Evolutionary conservation across 2,888 invertebrate genomes (phyloP).

Genomic region (Harpalus rubripes): DNA sequence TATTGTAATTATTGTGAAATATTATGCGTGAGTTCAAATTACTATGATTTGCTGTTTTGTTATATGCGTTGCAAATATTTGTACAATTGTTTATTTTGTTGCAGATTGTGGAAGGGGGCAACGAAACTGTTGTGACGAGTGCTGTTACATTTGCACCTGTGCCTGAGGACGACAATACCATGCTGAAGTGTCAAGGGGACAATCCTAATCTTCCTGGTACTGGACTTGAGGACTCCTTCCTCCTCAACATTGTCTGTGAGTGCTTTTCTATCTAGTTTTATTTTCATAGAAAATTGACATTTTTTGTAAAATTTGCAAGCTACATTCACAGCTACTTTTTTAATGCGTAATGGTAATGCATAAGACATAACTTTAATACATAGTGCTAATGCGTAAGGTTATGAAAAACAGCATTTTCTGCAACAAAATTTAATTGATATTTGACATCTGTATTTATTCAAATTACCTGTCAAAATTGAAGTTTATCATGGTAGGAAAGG

Average conservation of each 20-base stretch:
- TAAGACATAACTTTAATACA: no score
- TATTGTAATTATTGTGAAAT: neutral
- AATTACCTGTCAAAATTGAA: no score
- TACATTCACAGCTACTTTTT: no score
- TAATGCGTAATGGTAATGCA: no score
- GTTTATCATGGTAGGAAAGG: no score
- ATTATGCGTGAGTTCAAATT: neutral
- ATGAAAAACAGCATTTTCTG: no score
- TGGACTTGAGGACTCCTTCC: constrained; percentile 89
- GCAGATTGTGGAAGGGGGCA: constrained; percentile 83
- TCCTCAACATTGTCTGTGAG: constrained; percentile 94
- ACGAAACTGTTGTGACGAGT: constrained; percentile 87
- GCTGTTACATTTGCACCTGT: constrained; percentile 89
- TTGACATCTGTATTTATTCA: no score
- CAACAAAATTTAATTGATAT: no score
- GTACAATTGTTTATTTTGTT: constrained; percentile 8
- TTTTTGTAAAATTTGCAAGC: no score
- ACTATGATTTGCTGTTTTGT: neutral
- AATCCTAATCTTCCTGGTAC: constrained; percentile 89
- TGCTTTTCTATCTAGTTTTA: constrained; percentile 73
- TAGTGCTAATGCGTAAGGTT: no score
- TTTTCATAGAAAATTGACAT: neutral
- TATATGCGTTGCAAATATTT: neutral
- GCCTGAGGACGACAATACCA: constrained; percentile 91
- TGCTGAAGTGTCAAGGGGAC: constrained; percentile 91